Conservation (phyloP, 2,113 vertebrate genomes). For the Ceyx margarethae region DNA sequence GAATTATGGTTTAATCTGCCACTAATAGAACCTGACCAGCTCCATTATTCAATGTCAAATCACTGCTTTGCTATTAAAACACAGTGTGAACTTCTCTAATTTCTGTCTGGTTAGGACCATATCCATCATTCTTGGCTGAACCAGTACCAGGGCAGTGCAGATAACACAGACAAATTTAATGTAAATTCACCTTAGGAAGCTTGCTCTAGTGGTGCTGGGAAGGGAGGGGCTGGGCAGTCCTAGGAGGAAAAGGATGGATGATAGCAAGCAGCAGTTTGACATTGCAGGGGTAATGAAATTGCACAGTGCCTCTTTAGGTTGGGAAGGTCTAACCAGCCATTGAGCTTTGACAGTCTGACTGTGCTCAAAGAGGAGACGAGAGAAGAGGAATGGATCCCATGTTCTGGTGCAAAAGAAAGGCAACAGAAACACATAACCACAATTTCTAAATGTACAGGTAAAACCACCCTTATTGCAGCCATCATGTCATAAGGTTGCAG, state of each 20-base stretch:
- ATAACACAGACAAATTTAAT: slow-evolving; percentile 59
- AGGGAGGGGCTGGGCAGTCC: slow-evolving; percentile 54
- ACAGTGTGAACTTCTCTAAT: slow-evolving; percentile 57
- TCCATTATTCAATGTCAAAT: slow-evolving; percentile 66
- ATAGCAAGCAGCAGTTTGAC: slow-evolving; percentile 32
- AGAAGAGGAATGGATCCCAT: neutral
- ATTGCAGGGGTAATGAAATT: slow-evolving; percentile 13
- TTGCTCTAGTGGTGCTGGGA: neutral
- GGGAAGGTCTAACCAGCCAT: neutral
- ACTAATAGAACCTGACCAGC: slow-evolving; percentile 61
- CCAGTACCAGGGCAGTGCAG: slow-evolving; percentile 5
- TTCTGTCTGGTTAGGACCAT: slow-evolving; percentile 54
- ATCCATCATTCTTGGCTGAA: slow-evolving; percentile 55
- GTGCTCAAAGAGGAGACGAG: neutral
- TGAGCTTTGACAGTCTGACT: neutral
- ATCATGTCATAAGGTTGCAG: neutral
- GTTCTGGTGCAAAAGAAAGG: neutral
- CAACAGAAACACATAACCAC: neutral
- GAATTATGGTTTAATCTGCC: slow-evolving; percentile 65
- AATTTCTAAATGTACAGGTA: neutral
- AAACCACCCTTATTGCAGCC: neutral
- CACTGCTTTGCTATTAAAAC: slow-evolving; percentile 60
- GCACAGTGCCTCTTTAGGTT: neutral
- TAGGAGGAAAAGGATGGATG: slow-evolving; percentile 60
- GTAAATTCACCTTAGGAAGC: slow-evolving; percentile 53